Conservation (phyloP, 2,113 vertebrate species). For the Brachypteracias leptosomus region DNA sequence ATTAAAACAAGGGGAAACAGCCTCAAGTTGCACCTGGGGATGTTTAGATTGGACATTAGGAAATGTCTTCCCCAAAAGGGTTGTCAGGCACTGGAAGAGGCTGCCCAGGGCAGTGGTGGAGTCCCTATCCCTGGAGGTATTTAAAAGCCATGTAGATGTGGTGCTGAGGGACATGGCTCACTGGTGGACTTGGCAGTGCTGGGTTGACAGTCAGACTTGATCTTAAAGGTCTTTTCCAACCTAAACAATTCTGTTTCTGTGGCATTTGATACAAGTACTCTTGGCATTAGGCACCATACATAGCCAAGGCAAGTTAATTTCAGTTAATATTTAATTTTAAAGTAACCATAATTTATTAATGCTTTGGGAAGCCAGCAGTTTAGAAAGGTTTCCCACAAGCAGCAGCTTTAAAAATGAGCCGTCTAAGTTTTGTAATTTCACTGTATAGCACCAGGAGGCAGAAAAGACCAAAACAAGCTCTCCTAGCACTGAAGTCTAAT, state of each 20-base stretch:
- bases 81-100: not conserved
- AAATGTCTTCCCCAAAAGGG: not conserved
- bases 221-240: not conserved
- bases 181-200: not conserved
- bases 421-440: not conserved
- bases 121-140: not conserved
- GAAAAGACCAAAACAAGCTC: not conserved
- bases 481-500: fast-evolving
- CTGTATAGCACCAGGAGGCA: slow-evolving; percentile 9
- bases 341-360: not conserved
- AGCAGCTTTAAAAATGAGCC: not conserved
- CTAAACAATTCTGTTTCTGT: not conserved
- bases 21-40: not conserved
- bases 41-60: not conserved
- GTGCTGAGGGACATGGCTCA: not conserved
- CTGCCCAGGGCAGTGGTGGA: not conserved
- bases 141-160: not conserved
- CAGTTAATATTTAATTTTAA: not conserved
- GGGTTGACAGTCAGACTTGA: not conserved
- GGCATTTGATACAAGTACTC: not conserved
- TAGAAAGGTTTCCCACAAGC: not conserved
- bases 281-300: not conserved
- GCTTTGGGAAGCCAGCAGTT: not conserved
- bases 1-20: not conserved
- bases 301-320: not conserved